Evolutionary conservation across 2,888 invertebrate genomes (phyloP).

Genomic region (Furcula furcula): DNA sequence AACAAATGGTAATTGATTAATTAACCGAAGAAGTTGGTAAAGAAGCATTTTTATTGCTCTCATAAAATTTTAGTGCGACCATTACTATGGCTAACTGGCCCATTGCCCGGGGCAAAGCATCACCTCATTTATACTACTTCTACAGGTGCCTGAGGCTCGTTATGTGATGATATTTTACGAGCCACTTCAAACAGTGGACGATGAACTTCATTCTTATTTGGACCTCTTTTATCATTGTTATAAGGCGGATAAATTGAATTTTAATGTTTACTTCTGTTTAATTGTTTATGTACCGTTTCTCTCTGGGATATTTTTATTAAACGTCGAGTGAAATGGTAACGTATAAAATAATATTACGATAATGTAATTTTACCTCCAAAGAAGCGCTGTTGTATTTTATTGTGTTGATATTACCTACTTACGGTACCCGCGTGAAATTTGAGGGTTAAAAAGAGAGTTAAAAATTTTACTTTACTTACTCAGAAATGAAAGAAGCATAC

Average conservation of each 20-base stretch:
- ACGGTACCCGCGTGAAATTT: no score
- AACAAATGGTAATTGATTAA: conserved; percentile 35
- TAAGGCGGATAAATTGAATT: background rate
- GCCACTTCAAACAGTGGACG: conserved; percentile 19
- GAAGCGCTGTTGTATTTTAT: no score
- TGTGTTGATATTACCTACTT: no score
- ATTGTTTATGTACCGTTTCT: no score
- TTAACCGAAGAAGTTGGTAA: conserved; percentile 28
- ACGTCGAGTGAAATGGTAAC: no score
- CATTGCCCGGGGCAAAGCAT: conserved; percentile 8
- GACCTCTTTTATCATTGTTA: background rate
- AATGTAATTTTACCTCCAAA: no score
- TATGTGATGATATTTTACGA: conserved; percentile 34
- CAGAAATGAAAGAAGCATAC: no score
- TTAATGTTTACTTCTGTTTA: conserved; percentile 1
- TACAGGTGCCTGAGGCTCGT: conserved; percentile 25
- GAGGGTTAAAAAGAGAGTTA: no score
- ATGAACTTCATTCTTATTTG: background rate
- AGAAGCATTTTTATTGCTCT: conserved; percentile 27
- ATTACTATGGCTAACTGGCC: conserved; percentile 28
- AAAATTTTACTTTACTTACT: no score
- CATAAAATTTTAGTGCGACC: conserved; percentile 26
- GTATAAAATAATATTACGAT: no score
- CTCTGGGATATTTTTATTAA: no score
- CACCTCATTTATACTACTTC: conserved; percentile 28